Conservation (phyloP, 2,888 invertebrate species). For the Stomorhina lunata region DNA sequence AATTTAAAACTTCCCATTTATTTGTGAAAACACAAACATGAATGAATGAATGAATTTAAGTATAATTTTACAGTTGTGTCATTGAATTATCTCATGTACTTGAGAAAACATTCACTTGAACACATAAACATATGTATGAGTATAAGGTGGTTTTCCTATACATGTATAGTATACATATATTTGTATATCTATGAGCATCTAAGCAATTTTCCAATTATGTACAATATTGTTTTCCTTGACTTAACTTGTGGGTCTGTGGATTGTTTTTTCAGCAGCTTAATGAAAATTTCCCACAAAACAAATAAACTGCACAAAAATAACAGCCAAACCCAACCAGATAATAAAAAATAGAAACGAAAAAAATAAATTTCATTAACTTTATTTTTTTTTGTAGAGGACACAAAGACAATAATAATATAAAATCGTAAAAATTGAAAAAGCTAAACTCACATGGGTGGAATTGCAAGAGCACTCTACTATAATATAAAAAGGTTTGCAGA, state of each 20-base stretch:
- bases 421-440: neutral
- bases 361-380: constrained; percentile 50
- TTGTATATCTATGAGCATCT: constrained; percentile 17
- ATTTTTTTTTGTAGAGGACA: constrained; percentile 12
- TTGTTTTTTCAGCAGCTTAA: constrained; percentile 39
- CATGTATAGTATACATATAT: neutral
- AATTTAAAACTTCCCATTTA: constrained; percentile 40
- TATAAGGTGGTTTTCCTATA: neutral
- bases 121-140: neutral
- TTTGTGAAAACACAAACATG: neutral
- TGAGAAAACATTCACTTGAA: neutral
- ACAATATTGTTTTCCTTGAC: constrained; percentile 53
- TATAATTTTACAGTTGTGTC: constrained; percentile 35
- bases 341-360: neutral
- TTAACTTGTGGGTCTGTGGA: constrained; percentile 25
- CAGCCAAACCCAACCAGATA: neutral
- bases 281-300: constrained; percentile 64
- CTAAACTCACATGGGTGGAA: neutral
- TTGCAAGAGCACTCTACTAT: neutral
- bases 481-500: neutral
- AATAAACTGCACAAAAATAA: constrained; percentile 41
- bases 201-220: constrained; percentile 64
- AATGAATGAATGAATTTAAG: neutral
- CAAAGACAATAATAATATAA: neutral
- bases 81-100: constrained; percentile 54